Evolutionary conservation across 1,140 invertebrate species (phyloP).

Genomic region (Asbolus verrucosus): DNA sequence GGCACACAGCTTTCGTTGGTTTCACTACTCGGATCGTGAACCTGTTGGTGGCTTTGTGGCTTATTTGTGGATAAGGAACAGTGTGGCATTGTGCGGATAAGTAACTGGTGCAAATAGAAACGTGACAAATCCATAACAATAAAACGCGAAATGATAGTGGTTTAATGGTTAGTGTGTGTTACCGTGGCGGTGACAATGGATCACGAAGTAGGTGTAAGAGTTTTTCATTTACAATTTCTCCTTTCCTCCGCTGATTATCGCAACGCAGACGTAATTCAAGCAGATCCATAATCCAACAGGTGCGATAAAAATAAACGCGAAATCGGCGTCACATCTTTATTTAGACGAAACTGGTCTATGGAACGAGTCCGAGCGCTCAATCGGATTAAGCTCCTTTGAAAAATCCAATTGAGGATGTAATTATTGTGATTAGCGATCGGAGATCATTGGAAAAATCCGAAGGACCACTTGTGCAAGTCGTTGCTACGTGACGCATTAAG

Average conservation of each 20-base stretch:
- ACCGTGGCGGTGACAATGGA: slow-evolving; percentile 37
- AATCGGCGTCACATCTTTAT: neutral
- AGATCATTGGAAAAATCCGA: neutral
- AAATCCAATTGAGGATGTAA: neutral
- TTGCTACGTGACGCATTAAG: neutral
- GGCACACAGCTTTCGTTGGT: slow-evolving; percentile 47
- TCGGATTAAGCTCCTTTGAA: neutral
- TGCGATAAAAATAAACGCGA: no score
- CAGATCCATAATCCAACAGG: no score
- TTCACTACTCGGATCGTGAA: slow-evolving; percentile 20
- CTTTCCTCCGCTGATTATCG: neutral
- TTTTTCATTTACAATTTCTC: neutral
- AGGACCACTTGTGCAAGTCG: neutral
- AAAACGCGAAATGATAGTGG: slow-evolving; percentile 21
- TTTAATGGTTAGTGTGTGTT: slow-evolving; percentile 28
- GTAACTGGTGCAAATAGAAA: slow-evolving; percentile 23
- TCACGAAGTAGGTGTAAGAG: slow-evolving; percentile 32
- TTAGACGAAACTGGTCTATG: neutral
- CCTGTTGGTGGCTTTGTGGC: slow-evolving; percentile 31
- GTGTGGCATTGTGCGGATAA: slow-evolving; percentile 11
- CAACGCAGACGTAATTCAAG: neutral
- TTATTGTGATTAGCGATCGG: no score
- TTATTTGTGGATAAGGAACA: slow-evolving; percentile 25
- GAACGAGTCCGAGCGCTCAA: neutral
- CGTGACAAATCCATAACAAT: slow-evolving; percentile 36